These are phyloP conservation scores for Hemicentrotus pulcherrimus DNA, from an alignment of 35 echinoderm and acorn worm species.

Conservation along the genomic window DNA sequence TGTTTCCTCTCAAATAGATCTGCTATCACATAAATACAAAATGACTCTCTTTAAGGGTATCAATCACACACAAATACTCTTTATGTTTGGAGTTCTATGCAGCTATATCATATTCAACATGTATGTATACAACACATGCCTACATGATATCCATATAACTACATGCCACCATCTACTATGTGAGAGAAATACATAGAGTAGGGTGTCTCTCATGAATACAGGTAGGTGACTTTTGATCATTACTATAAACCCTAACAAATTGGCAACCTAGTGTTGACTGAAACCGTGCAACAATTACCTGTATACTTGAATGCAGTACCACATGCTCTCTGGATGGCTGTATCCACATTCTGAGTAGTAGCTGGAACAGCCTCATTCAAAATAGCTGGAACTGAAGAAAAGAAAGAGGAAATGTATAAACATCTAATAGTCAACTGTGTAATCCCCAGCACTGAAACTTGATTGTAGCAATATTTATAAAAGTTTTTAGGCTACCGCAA, in stretches of 20 bases:
- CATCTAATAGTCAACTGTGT: background rate
- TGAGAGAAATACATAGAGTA: too few relatives aligned
- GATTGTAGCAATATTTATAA: too few relatives aligned
- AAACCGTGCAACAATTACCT: slow-evolving; percentile 43
- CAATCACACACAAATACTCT: too few relatives aligned
- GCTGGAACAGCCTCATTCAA: slow-evolving; percentile 98
- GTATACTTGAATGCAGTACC: slow-evolving; percentile 90
- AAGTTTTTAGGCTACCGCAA: too few relatives aligned
- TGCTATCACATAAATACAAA: too few relatives aligned
- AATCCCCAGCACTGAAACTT: background rate
- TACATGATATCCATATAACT: too few relatives aligned
- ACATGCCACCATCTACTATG: too few relatives aligned
- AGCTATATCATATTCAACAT: too few relatives aligned
- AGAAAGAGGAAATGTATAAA: background rate
- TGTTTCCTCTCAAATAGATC: background rate
- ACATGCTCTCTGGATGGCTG: slow-evolving; percentile 78
- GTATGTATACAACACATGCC: too few relatives aligned
- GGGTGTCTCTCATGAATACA: background rate
- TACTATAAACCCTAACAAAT: background rate
- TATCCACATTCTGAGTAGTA: slow-evolving; percentile 99
- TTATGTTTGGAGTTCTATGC: too few relatives aligned
- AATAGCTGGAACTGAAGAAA: slow-evolving; percentile 86
- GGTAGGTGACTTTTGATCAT: background rate
- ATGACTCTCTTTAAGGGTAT: too few relatives aligned
- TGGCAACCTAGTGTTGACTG: background rate